Evolutionary conservation across 1,140 invertebrate species (phyloP).

Genomic region (Listronotus bonariensis): DNA sequence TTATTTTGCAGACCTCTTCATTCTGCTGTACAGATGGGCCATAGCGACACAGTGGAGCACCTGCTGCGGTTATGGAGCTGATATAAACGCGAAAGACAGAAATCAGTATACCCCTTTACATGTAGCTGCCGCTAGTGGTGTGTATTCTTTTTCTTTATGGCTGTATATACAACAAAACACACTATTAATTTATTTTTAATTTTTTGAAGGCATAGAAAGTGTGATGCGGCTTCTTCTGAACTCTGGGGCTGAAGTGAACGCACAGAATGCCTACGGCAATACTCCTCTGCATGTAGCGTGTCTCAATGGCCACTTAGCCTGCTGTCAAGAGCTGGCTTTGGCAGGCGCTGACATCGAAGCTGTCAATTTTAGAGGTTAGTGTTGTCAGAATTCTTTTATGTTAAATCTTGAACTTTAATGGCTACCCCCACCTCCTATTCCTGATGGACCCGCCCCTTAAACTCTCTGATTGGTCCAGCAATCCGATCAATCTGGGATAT

Average conservation of each 20-base stretch:
- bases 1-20: constrained; percentile 77
- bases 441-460: too few relatives aligned
- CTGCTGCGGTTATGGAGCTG: constrained; percentile 85
- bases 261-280: constrained; percentile 65
- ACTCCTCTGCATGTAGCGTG: constrained; percentile 67
- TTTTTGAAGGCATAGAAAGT: constrained; percentile 54
- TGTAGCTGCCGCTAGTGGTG: constrained; percentile 66
- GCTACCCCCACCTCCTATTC: too few relatives aligned
- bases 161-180: too few relatives aligned
- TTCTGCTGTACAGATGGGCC: constrained; percentile 91
- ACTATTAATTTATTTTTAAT: too few relatives aligned
- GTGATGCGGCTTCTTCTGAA: constrained; percentile 58
- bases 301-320: constrained; percentile 64
- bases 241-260: constrained; percentile 63
- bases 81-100: constrained; percentile 69
- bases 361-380: constrained; percentile 53
- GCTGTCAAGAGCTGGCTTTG: constrained; percentile 59
- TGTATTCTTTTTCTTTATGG: not conserved
- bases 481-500: too few relatives aligned
- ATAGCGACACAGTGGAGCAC: constrained; percentile 89
- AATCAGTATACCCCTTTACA: constrained; percentile 65
- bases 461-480: too few relatives aligned
- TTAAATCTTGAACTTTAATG: too few relatives aligned
- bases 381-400: not conserved
- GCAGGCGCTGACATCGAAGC: constrained; percentile 58